phyloP scores from a whole-genome alignment of 2,797 vertebrate species.

The Sitta carolinensis region DNA sequence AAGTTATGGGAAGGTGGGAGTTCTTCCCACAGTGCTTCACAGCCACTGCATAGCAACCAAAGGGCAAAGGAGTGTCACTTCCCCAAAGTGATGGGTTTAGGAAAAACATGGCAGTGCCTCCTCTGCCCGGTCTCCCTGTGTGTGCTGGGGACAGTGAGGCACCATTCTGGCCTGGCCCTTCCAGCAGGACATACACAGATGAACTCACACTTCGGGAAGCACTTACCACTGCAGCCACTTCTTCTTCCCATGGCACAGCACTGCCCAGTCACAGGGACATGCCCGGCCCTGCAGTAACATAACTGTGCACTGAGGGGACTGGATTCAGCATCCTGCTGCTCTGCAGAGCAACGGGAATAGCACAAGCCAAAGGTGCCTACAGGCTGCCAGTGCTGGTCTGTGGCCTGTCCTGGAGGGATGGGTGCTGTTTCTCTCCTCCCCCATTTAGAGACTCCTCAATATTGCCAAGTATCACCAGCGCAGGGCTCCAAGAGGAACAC shows the following conservation, averaged over 20 bases:
- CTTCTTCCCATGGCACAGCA: accelerated
- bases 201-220: background rate
- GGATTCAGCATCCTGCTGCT: background rate
- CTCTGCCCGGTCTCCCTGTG: background rate
- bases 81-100: background rate
- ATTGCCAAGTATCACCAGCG: background rate
- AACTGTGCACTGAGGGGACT: accelerated
- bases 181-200: background rate
- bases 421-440: background rate
- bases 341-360: background rate
- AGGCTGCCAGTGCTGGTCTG: accelerated
- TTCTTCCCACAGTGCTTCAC: background rate
- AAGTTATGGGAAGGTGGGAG: background rate
- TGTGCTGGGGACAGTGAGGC: background rate
- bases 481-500: background rate
- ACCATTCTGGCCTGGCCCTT: accelerated
- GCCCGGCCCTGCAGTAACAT: background rate
- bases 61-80: background rate
- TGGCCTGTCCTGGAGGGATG: background rate
- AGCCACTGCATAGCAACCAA: background rate
- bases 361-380: background rate
- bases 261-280: accelerated
- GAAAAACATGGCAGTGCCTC: background rate
- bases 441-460: background rate
- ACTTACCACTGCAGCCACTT: background rate